Evolutionary conservation across 2,888 invertebrate species (phyloP).

Genomic region (Ochropleura plecta): DNA sequence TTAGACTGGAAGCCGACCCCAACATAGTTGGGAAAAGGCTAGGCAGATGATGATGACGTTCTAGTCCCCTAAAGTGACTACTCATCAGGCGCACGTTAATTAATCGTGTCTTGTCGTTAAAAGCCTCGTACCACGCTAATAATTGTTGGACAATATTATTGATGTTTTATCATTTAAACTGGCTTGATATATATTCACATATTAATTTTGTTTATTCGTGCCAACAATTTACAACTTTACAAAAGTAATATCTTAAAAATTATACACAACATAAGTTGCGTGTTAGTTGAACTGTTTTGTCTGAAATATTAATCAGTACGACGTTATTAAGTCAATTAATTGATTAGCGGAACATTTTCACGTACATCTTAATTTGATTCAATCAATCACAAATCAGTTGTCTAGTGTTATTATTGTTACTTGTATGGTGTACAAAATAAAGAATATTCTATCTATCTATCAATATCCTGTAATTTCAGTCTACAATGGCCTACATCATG

Average conservation of each 20-base stretch:
- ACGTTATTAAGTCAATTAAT: constrained; percentile 9
- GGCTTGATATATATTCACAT: background rate
- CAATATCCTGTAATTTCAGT: background rate
- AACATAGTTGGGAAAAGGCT: too few species aligned
- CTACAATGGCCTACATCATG: background rate
- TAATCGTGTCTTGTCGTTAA: constrained; percentile 1
- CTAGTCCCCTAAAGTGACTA: background rate
- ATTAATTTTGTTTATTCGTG: background rate
- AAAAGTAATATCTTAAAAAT: background rate
- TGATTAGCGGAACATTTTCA: background rate
- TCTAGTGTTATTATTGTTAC: too few species aligned
- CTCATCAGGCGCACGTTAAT: background rate
- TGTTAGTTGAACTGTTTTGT: background rate
- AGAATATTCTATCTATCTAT: too few species aligned
- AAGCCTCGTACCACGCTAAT: constrained; percentile 11
- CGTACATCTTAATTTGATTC: background rate
- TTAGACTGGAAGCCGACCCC: too few species aligned
- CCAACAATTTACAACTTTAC: background rate
- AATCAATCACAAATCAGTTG: too few species aligned
- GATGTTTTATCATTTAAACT: too few species aligned
- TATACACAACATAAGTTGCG: background rate
- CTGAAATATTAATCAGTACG: background rate
- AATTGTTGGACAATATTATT: constrained; percentile 8
- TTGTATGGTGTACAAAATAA: too few species aligned
- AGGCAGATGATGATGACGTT: too few species aligned